A percentile compares a stretch with the other conserved stretches of the same genome.
Evolutionary conservation across 2,888 invertebrate genomes (phyloP).

Genomic region (Tetranychus truncatus): DNA sequence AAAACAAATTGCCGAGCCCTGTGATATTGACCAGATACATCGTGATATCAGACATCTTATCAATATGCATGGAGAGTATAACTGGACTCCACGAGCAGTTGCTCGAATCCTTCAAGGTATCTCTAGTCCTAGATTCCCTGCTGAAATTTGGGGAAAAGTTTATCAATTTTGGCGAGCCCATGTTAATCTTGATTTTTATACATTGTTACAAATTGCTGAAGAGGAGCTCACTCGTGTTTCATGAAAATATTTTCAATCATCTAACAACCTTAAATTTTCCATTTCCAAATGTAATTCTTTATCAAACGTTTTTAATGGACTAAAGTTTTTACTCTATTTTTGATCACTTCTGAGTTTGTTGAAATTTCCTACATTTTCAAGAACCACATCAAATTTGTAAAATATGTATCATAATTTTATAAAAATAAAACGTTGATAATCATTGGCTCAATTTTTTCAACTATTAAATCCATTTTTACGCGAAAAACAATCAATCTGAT

Average conservation of each 20-base stretch:
- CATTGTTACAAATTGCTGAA: constrained; percentile 56
- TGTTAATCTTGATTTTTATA: constrained; percentile 60
- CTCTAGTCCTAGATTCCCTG: constrained; percentile 74
- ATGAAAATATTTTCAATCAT: background rate
- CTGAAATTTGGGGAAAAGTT: constrained; percentile 68
- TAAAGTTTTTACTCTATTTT: no score
- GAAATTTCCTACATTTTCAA: no score
- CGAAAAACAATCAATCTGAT: no score
- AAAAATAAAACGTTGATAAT: no score
- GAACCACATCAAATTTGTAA: no score
- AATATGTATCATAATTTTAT: no score
- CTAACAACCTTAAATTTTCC: no score
- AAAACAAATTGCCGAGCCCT: constrained; percentile 35
- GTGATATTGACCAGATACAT: constrained; percentile 28
- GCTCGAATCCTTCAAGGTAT: constrained; percentile 89
- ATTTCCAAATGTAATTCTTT: no score
- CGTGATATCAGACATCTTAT: constrained; percentile 54
- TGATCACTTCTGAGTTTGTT: no score
- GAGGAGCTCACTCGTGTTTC: constrained; percentile 43
- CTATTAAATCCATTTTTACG: no score
- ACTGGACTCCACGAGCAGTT: constrained; percentile 63
- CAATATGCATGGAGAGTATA: constrained; percentile 55
- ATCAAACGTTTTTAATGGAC: no score
- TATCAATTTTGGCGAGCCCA: constrained; percentile 67
- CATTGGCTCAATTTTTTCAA: no score